Percentiles rank a stretch among this genome's conserved stretches.
These are phyloP conservation scores for Meloe dianella DNA, from an alignment of 2,888 invertebrate species.

Conservation along the genomic window DNA sequence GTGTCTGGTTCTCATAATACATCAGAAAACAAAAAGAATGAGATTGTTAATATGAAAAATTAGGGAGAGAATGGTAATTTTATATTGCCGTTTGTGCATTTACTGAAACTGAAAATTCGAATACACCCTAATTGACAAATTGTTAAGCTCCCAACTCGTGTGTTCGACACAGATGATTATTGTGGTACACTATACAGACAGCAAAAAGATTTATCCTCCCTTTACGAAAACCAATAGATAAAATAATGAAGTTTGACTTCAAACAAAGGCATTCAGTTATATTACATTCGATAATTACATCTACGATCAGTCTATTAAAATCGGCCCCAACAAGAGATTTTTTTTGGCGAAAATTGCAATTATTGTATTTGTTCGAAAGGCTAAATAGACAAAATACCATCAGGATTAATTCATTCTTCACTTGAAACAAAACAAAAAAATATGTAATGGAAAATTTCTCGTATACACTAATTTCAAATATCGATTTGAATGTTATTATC, in stretches of 20 bases:
- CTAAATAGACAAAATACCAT: background rate
- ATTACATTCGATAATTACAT: no score
- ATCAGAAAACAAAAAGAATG: background rate
- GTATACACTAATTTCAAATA: conserved; percentile 4
- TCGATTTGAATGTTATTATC: conserved; percentile 15
- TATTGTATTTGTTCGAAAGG: background rate
- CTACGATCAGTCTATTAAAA: no score
- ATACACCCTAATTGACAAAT: background rate
- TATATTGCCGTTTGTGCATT: background rate
- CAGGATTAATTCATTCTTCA: background rate
- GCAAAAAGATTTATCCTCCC: background rate
- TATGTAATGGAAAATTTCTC: background rate
- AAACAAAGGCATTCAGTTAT: no score
- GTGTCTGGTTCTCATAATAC: background rate
- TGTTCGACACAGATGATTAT: background rate
- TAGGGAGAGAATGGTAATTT: background rate
- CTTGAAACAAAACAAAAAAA: background rate
- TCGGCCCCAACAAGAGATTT: no score
- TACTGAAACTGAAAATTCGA: background rate
- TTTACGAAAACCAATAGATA: background rate
- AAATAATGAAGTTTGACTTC: background rate
- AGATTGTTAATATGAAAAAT: background rate
- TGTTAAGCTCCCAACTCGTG: background rate
- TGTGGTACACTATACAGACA: background rate
- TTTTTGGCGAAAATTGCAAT: background rate